Base-by-base conservation (phyloP, 2,888 invertebrate species). In the Diaperis boleti region DNA sequence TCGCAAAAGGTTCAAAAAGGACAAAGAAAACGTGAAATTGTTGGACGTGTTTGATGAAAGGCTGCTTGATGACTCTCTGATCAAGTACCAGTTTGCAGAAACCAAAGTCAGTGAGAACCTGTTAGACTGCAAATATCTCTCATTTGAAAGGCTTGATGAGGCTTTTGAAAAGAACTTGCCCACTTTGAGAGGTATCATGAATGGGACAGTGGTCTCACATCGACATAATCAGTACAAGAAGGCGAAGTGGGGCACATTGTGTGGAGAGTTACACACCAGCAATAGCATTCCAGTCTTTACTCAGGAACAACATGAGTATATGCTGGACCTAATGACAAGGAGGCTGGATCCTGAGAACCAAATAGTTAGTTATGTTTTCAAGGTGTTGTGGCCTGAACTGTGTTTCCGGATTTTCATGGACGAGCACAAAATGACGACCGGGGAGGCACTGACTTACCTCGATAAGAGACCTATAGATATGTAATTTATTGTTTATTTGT, bases 381-480 rank as follows among this genome's bases (percentile, higher is more conserved):
- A 77, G 68, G 79, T 78, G 3, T 62, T 79, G 52, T 61, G 79
- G 54, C 78, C 78, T 0, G 78, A 79, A 61, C 55, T 78, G 6
- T 79, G 79, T 63, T 57, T 76, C 7, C 74, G 72, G 63, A 74
- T 79, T 52, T 79, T 78, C 66, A 78, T 76, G 76, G 74, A 77
- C 20, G 68, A 54, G 5, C 72, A 78, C 66, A 42, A 65, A 8
- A 75, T 77, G 76, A 62, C 59, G 11, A 45, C 68, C 22, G 65
- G 71, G 37, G 68, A 70, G 45, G 74, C 76, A 45, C 39, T 70
- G 20, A 42, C 65, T 20, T 77, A 78, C 70, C 69, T 78, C 33
- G 70, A 72, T 33, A 57, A 69, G 13, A 62, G 70, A 20, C 76
- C 76, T 10, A 41, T 74, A 39, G 26, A 26, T 26, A 1, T 26